These are phyloP conservation scores for Nesogale talazaci DNA, from an alignment of 2,113 vertebrate genomes.

Conservation along the genomic window DNA sequence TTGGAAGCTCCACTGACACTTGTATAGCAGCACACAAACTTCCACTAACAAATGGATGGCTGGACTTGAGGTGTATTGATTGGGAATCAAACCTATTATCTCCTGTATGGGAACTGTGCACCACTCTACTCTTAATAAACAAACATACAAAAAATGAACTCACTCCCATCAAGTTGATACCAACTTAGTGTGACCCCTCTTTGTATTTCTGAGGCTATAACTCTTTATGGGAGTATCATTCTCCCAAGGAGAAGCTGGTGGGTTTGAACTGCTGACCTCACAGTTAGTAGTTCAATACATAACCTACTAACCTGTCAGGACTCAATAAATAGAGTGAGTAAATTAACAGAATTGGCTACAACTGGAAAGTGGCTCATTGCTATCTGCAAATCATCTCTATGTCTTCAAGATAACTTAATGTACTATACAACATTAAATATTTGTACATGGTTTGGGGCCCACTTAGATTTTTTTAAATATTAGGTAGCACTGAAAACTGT, in stretches of 20 bases:
- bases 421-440: constrained; percentile 21
- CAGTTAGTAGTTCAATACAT: too few relatives aligned
- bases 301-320: too few relatives aligned
- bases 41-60: background rate
- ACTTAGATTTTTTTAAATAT: constrained; percentile 27
- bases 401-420: constrained; percentile 28
- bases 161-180: too few relatives aligned
- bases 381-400: background rate
- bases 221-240: too few relatives aligned
- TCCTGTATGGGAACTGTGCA: background rate
- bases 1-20: background rate
- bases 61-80: background rate
- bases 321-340: background rate
- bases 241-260: too few relatives aligned
- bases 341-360: constrained; percentile 30
- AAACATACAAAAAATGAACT: too few relatives aligned
- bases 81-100: background rate
- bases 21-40: background rate
- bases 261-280: too few relatives aligned
- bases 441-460: background rate
- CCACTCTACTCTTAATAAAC: constrained; percentile 7
- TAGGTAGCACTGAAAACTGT: background rate
- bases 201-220: too few relatives aligned
- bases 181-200: too few relatives aligned
- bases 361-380: background rate